These are phyloP conservation scores for Tipula helvola DNA, from an alignment of 2,888 invertebrate species.

Conservation along the genomic window DNA sequence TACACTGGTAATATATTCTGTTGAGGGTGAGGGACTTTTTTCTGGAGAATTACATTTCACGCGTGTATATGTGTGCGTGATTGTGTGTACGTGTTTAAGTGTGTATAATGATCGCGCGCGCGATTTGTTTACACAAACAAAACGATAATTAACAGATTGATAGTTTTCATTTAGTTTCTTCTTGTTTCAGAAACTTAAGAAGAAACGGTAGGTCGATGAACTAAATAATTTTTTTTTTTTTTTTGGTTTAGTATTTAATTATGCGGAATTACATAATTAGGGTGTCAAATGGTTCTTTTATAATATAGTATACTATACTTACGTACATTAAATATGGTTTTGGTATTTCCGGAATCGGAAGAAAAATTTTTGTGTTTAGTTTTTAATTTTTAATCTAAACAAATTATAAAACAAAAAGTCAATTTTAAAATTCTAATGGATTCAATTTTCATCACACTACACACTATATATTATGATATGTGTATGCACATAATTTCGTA, in stretches of 20 bases:
- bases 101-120: not conserved
- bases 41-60: not conserved
- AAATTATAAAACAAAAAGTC: not conserved
- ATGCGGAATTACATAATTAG: not conserved
- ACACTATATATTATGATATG: not conserved
- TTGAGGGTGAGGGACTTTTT: not conserved
- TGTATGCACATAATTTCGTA: not conserved
- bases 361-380: not conserved
- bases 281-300: not conserved
- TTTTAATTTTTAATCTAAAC: not conserved
- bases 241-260: not conserved
- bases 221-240: not conserved
- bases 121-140: not conserved
- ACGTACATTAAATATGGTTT: not conserved
- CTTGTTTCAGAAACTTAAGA: not conserved
- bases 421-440: not conserved
- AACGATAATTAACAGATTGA: slow-evolving; percentile 4
- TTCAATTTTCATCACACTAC: not conserved
- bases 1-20: not conserved
- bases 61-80: no score
- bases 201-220: slow-evolving; percentile 4
- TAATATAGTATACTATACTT: not conserved
- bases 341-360: slow-evolving; percentile 4
- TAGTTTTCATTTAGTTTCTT: not conserved
- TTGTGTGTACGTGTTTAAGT: not conserved